Percentiles rank a stretch among this genome's conserved stretches.
Conservation (phyloP, 1,140 invertebrate species). For the Drosophila ercepeae region DNA sequence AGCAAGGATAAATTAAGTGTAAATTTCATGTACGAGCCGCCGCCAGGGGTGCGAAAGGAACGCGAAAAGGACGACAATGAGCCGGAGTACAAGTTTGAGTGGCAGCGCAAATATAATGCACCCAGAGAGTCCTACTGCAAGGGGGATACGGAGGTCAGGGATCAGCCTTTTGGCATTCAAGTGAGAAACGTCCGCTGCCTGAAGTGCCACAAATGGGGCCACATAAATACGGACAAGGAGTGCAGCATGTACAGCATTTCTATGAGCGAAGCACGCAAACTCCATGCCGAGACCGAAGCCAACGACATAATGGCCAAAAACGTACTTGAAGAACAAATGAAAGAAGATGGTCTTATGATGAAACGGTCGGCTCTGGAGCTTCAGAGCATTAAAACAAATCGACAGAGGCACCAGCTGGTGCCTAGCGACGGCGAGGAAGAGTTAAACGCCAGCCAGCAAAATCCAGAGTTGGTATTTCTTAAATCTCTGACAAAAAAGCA, state of each 20-base stretch:
- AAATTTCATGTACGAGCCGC: constrained; percentile 99
- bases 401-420: constrained; percentile 81
- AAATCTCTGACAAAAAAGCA: constrained; percentile 94
- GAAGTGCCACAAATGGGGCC: constrained; percentile 99
- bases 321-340: constrained; percentile 94
- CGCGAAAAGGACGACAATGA: constrained; percentile 96
- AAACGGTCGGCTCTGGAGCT: constrained; percentile 89
- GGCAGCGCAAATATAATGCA: constrained; percentile 99
- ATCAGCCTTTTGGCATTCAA: constrained; percentile 99
- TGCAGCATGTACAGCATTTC: constrained; percentile 96
- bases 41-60: constrained; percentile 96
- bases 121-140: constrained; percentile 98
- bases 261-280: constrained; percentile 87
- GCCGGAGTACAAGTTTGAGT: constrained; percentile 99
- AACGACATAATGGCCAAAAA: constrained; percentile 87
- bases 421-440: constrained; percentile 86
- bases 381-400: constrained; percentile 71
- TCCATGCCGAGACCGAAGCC: constrained; percentile 85
- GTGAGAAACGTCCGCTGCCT: constrained; percentile 99
- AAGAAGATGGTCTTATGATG: constrained; percentile 94
- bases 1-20: constrained; percentile 99
- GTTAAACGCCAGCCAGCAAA: constrained; percentile 63
- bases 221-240: constrained; percentile 98
- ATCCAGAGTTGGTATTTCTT: constrained; percentile 86
- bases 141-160: constrained; percentile 97